phyloP scores from a whole-genome alignment of 2,888 invertebrate genomes.

The Pinctada fucata region DNA sequence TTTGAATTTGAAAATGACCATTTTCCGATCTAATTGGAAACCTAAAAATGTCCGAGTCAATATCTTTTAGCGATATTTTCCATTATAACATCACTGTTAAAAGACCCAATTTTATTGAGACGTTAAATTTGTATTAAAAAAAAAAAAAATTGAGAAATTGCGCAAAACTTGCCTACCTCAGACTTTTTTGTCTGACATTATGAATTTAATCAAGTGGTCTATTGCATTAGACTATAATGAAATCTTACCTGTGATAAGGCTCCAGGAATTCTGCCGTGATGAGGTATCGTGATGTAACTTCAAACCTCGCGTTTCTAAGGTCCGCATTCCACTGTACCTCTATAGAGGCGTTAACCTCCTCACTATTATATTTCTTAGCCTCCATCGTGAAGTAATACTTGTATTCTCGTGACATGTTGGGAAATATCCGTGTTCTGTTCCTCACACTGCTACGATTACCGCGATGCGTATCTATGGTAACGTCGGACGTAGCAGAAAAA shows the following conservation, averaged over 20 bases:
- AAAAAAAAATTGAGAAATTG: no score
- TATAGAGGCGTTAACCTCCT: slow-evolving; percentile 21
- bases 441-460: neutral
- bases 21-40: no score
- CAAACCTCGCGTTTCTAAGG: slow-evolving; percentile 2
- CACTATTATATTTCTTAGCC: slow-evolving; percentile 19
- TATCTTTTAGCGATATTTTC: no score
- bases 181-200: no score
- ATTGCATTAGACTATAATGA: no score
- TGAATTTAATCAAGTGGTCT: no score
- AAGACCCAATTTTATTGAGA: no score
- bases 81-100: no score
- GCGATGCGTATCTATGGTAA: neutral
- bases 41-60: no score
- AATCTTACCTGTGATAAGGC: slow-evolving; percentile 82
- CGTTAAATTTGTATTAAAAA: no score
- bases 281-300: slow-evolving; percentile 41
- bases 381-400: slow-evolving; percentile 68
- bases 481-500: neutral
- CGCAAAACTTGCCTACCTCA: no score
- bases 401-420: slow-evolving; percentile 57
- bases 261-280: slow-evolving; percentile 81
- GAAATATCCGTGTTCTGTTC: slow-evolving; percentile 56
- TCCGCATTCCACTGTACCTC: slow-evolving; percentile 37
- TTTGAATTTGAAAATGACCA: no score